A percentile compares a stretch with the other conserved stretches of the same genome.
These are phyloP conservation scores for Saguinus imperator DNA, from an alignment of 2,113 vertebrate species.

Conservation along the genomic window DNA sequence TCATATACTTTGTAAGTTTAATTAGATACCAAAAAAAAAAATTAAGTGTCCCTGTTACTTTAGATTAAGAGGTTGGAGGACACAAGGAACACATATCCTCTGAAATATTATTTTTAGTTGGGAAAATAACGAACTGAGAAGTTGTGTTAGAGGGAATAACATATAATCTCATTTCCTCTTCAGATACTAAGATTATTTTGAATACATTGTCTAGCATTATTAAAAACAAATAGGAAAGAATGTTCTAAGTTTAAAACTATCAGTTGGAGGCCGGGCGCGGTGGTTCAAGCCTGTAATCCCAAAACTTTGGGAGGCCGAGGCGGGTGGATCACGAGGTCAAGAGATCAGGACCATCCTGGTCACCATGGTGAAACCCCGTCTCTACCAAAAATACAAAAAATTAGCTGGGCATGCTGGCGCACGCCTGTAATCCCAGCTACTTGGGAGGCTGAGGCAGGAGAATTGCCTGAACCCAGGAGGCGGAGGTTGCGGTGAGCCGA, in stretches of 20 bases:
- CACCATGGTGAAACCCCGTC: too few relatives aligned
- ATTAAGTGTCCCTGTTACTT: neutral
- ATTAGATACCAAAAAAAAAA: neutral
- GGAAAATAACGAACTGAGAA: constrained; percentile 42
- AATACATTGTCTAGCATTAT: neutral
- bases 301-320: too few relatives aligned
- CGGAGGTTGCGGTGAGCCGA: too few relatives aligned
- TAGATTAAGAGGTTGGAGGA: neutral
- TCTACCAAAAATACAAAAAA: too few relatives aligned
- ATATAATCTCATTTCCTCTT: neutral
- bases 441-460: too few relatives aligned
- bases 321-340: too few relatives aligned
- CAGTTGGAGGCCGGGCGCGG: neutral
- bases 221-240: constrained; percentile 22
- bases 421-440: too few relatives aligned
- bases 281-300: too few relatives aligned
- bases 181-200: constrained; percentile 22
- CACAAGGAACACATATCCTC: neutral
- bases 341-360: too few relatives aligned
- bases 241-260: constrained; percentile 17
- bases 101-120: constrained; percentile 22
- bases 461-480: too few relatives aligned
- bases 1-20: constrained; percentile 11
- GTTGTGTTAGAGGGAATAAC: neutral
- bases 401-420: too few relatives aligned